Conservation (phyloP, 2,888 invertebrate genomes). For the Andrena praecox region DNA sequence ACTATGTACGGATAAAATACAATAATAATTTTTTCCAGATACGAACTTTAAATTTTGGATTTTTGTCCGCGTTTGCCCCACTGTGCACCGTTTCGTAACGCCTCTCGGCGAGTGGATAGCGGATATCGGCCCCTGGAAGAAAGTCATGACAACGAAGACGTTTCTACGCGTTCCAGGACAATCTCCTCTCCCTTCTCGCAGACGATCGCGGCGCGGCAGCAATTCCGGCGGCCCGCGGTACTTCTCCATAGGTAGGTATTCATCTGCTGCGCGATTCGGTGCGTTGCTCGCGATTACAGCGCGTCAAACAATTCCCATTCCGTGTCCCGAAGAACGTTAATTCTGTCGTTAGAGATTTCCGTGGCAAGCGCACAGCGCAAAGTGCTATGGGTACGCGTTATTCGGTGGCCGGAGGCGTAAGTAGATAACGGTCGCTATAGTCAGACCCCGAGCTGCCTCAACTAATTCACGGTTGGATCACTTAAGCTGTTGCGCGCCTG, state of each 20-base stretch:
- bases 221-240: not conserved
- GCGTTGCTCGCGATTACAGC: not conserved
- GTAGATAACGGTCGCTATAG: conserved; percentile 38
- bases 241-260: not conserved
- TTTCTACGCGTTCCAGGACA: conserved; percentile 21
- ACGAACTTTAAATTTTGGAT: too few relatives aligned
- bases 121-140: conserved; percentile 45
- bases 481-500: conserved; percentile 25
- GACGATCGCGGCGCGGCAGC: not conserved
- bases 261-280: not conserved
- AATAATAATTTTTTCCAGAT: too few relatives aligned
- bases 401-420: conserved; percentile 24
- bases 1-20: too few relatives aligned
- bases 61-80: too few relatives aligned
- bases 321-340: not conserved
- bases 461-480: conserved; percentile 55
- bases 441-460: conserved; percentile 42
- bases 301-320: not conserved
- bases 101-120: conserved; percentile 23
- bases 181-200: not conserved
- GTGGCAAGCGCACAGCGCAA: not conserved
- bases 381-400: not conserved
- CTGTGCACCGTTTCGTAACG: conserved; percentile 50
- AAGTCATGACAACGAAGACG: conserved; percentile 48
- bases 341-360: not conserved